Conservation (phyloP, 2,888 invertebrate genomes). For the Julus scandinavius region DNA sequence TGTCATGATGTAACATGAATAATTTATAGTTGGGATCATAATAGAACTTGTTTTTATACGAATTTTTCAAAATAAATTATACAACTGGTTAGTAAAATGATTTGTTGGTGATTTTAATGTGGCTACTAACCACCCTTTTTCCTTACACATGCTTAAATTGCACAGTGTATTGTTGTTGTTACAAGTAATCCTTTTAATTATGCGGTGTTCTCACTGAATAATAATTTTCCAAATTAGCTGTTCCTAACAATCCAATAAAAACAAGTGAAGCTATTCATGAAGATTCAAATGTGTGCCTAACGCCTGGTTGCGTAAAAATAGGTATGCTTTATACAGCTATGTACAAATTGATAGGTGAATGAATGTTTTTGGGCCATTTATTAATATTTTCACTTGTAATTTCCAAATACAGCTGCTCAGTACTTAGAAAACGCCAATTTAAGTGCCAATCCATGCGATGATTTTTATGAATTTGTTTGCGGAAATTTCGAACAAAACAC, state of each 20-base stretch:
- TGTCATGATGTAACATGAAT: no score
- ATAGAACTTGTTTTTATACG: no score
- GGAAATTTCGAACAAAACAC: slow-evolving; percentile 67
- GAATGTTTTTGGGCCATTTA: not conserved
- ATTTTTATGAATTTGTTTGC: slow-evolving; percentile 69
- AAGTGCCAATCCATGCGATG: slow-evolving; percentile 67
- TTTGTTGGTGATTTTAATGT: not conserved
- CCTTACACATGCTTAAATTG: not conserved
- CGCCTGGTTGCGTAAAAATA: slow-evolving; percentile 56
- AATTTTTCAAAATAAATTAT: no score
- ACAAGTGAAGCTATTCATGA: slow-evolving; percentile 36
- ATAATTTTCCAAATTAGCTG: slow-evolving; percentile 40
- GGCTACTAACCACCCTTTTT: not conserved
- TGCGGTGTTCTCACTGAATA: not conserved
- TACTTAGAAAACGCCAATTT: slow-evolving; percentile 62
- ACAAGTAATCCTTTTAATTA: not conserved
- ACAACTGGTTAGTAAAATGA: no score
- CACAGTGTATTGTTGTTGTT: not conserved
- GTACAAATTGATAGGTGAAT: not conserved
- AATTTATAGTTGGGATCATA: no score
- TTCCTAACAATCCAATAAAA: slow-evolving; percentile 44
- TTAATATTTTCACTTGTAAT: not conserved
- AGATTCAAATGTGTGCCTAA: slow-evolving; percentile 53
- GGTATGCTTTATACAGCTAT: slow-evolving; percentile 19
- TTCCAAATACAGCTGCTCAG: slow-evolving; percentile 54